Evolutionary conservation across 2,113 vertebrate species (phyloP), one percentile per base, ranked within the genome.

Genomic region (Sprattus sprattus): DNA sequence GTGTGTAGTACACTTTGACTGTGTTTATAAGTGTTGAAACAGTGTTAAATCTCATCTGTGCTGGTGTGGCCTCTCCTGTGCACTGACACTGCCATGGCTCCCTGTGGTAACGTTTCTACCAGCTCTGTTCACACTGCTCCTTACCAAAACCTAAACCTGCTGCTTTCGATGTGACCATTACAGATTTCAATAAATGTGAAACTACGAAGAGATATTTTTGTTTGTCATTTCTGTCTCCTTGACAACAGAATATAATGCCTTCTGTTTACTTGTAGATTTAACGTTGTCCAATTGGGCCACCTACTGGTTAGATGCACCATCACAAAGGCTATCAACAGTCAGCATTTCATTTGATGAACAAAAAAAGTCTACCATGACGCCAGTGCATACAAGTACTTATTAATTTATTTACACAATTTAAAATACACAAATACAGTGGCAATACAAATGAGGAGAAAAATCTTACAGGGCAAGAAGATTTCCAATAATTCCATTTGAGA

Each of bases 361-460:
- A 15, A 22, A n/a, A 20, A 45, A 9, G 32, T 84, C 86, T 45
- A 22, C 18, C 18, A 71, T 78, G 81, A 60, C 39, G 49, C 82
- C 50, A 83, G 25, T 39, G 87, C 9, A 83, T 91, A 96, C 95
- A 97, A 97, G 96, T 96, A 94, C 93, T 95, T 94, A 93, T 90
- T 95, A 95, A 95, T 99, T 97, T 99, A 99, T 98, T 98, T 98
- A 98, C 97, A 99, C 92, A 95, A 92, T 93, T 95, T 95, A 94
- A 97, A 96, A 96, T 96, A 96, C 95, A 97, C 95, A 95, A 96
- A 96, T 96, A 96, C 96, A 96, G 93, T 93, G 94, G 94, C 91
- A 94, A 94, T 96, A 96, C 96, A 97, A 96, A 95, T 94, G 95
- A 95, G 89, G 89, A 92, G 93, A 87, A 83, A 85, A 92, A 91